These are phyloP conservation scores for Rhimphoctona megacephalus DNA, from an alignment of 2,888 invertebrate species.

Conservation along the genomic window DNA sequence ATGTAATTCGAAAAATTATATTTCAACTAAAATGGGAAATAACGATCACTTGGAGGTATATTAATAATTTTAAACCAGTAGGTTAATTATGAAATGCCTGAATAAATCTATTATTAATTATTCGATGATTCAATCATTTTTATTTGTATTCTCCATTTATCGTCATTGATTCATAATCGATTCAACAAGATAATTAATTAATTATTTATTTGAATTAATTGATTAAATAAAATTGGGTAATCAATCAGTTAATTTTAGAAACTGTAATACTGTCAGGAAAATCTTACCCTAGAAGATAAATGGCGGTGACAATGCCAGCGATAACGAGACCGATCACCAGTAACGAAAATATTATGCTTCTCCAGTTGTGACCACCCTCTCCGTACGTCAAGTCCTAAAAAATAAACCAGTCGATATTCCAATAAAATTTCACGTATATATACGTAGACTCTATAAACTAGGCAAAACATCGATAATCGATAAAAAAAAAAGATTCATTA, in stretches of 20 bases:
- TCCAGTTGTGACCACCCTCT: constrained; percentile 94
- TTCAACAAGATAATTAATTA: no score
- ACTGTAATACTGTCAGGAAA: neutral
- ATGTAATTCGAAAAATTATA: no score
- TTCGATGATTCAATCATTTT: no score
- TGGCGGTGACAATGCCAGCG: constrained; percentile 95
- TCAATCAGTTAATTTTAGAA: neutral
- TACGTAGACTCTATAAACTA: neutral
- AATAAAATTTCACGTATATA: constrained; percentile 23
- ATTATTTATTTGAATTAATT: no score
- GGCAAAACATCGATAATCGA: constrained; percentile 1
- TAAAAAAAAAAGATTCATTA: constrained; percentile 19
- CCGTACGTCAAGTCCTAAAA: constrained; percentile 91
- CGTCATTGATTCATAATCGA: no score
- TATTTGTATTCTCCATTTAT: no score
- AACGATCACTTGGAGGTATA: no score
- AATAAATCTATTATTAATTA: no score
- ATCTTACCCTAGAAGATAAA: constrained; percentile 93
- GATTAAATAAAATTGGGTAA: no score
- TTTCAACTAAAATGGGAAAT: no score
- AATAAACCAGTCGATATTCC: constrained; percentile 35
- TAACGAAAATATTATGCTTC: constrained; percentile 94
- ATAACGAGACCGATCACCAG: constrained; percentile 95
- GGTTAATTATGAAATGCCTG: no score
- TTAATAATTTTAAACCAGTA: no score